Conservation (phyloP, 2,888 invertebrate species). For the Xestia ashworthii region DNA sequence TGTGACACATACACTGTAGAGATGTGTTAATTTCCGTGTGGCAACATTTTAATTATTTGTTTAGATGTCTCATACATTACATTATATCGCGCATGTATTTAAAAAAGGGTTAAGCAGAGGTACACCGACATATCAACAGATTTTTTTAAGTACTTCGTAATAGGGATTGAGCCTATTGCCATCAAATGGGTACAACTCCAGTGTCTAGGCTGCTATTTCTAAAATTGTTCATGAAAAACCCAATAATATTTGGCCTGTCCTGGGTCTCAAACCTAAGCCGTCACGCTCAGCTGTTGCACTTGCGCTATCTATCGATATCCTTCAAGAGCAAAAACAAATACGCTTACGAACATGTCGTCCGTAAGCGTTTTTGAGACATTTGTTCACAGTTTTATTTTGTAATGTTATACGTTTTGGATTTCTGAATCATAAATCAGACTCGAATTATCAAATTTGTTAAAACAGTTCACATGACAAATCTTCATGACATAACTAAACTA, state of each 20-base stretch:
- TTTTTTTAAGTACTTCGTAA: too few species aligned
- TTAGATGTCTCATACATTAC: not conserved
- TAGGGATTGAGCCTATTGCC: too few species aligned
- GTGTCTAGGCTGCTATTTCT: too few species aligned
- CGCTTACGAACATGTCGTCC: too few species aligned
- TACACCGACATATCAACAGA: not conserved
- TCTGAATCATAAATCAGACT: not conserved
- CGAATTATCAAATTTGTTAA: not conserved
- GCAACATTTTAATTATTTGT: slow-evolving; percentile 7
- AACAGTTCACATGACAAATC: not conserved
- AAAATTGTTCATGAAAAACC: not conserved
- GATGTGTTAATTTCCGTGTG: slow-evolving; percentile 12
- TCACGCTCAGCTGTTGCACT: not conserved
- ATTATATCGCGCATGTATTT: not conserved
- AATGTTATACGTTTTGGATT: not conserved
- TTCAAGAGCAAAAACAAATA: not conserved
- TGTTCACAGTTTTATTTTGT: too few species aligned
- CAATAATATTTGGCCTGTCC: too few species aligned
- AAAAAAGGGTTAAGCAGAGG: fast-evolving
- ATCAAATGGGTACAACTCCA: not conserved
- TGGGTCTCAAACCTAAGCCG: not conserved
- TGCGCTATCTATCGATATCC: not conserved
- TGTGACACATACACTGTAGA: slow-evolving; percentile 32
- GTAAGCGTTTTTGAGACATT: too few species aligned
- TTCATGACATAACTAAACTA: slow-evolving; percentile 29